phyloP scores from a whole-genome alignment of 2,797 vertebrate genomes.

The Lemur catta region DNA sequence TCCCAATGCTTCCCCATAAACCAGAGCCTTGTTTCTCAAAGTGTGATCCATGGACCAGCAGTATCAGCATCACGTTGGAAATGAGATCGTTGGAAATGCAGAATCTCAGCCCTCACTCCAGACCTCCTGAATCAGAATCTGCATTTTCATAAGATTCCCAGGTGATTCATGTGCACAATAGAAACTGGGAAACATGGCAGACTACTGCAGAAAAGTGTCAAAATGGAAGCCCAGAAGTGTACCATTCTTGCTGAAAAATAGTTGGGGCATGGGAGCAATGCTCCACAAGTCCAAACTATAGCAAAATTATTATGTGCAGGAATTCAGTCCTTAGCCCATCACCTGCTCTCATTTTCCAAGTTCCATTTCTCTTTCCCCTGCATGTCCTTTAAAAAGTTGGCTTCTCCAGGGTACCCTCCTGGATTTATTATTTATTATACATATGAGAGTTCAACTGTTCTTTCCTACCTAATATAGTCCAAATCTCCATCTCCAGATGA shows the following conservation, averaged over 20 bases:
- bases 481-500: not conserved
- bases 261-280: not conserved
- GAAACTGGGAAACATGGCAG: not conserved
- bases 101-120: not conserved
- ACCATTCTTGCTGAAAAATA: not conserved
- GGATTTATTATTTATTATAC: not conserved
- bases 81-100: not conserved
- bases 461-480: not conserved
- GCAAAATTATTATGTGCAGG: not conserved
- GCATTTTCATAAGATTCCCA: not conserved
- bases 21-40: not conserved
- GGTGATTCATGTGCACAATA: not conserved
- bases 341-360: not conserved
- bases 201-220: not conserved
- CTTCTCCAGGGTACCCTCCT: not conserved
- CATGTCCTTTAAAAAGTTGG: not conserved
- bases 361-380: not conserved
- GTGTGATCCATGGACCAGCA: not conserved
- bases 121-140: not conserved
- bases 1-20: not conserved
- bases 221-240: not conserved
- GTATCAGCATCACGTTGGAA: not conserved
- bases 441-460: not conserved
- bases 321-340: not conserved
- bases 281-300: not conserved